Base-by-base conservation (phyloP, 2,888 invertebrate species). In the Phengaris alcon region DNA sequence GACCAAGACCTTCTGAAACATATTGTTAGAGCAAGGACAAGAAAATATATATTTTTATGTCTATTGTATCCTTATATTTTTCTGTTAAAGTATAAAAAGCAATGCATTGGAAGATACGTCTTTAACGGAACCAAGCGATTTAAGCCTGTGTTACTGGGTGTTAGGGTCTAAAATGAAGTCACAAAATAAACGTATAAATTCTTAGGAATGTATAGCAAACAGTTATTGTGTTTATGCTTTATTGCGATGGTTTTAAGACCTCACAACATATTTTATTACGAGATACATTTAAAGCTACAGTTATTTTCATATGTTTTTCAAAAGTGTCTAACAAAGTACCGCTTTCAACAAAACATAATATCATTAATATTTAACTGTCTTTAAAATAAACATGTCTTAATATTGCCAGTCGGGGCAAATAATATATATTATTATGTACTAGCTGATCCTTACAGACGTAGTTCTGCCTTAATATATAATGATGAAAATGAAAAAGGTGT, bases 221-320 rank as follows among this genome's bases (percentile, higher is more conserved):
- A 4, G 22, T 48, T 69, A 15, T 69, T 69, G 15, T 48, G 48
- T 69, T 68, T 48, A 46, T 68, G 46, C 46, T 46, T 68, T 68
- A 69, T 69, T n/a, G 69, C 69, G 22, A 46, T 68, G 69, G 46
- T 69, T 69, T 69, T 69, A 69, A 59, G 59, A 59, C 22, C n/a
- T 55, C 55, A 12, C 55, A 55, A 46, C 46, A 48, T n/a, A n/a
- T 69, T 68, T 68, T 46, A 69, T 69, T 35, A 64, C 35, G 22
- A 9, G 22, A 64, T 64, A 64, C 59, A 22, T 64, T 64, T 64
- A 10, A 44, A 44, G 64, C 12, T 64, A 44, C 64, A 64, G 35
- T 64, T 35, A 64, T 64, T 64, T 64, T 64, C 64, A 64, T 35
- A 12, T 35, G 64, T 64, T 64, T 59, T 64, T 64, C 64, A 35